Evolutionary conservation across 2,113 vertebrate genomes (phyloP).

Genomic region (Mormoops blainvillei): DNA sequence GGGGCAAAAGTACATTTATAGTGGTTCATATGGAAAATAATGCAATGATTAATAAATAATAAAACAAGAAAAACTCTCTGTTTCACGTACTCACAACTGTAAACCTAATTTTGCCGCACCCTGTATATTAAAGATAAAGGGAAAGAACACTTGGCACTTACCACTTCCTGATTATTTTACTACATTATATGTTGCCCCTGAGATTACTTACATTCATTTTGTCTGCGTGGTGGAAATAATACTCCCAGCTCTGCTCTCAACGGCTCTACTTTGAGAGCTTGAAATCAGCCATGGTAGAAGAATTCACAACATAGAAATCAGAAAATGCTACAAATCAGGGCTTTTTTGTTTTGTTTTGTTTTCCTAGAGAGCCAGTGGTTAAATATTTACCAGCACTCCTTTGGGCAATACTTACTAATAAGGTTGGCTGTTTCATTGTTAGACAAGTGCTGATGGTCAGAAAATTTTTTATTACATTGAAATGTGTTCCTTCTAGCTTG

Average conservation of each 20-base stretch:
- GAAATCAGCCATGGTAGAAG: not conserved
- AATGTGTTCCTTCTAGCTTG: not conserved
- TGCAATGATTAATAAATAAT: not conserved
- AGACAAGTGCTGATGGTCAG: not conserved
- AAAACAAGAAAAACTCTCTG: not conserved
- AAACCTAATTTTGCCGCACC: not conserved
- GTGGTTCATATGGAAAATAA: not conserved
- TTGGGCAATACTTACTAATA: not conserved
- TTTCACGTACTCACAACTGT: not conserved
- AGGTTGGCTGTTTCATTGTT: not conserved
- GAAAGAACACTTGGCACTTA: not conserved
- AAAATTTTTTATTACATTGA: not conserved
- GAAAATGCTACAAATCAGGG: not conserved
- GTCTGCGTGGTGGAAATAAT: not conserved
- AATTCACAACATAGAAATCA: not conserved
- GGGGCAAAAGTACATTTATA: not conserved
- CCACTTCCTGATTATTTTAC: not conserved
- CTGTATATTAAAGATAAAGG: not conserved
- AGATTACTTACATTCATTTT: not conserved
- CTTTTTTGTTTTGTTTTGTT: not conserved
- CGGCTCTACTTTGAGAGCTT: not conserved
- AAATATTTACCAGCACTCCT: not conserved
- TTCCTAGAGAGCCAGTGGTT: not conserved
- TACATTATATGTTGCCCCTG: fast-evolving
- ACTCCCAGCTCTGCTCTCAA: not conserved